Percentiles rank a stretch among this genome's conserved stretches.
phyloP scores from a whole-genome alignment of 2,888 invertebrate genomes.

The Acanthosoma haemorrhoidale region DNA sequence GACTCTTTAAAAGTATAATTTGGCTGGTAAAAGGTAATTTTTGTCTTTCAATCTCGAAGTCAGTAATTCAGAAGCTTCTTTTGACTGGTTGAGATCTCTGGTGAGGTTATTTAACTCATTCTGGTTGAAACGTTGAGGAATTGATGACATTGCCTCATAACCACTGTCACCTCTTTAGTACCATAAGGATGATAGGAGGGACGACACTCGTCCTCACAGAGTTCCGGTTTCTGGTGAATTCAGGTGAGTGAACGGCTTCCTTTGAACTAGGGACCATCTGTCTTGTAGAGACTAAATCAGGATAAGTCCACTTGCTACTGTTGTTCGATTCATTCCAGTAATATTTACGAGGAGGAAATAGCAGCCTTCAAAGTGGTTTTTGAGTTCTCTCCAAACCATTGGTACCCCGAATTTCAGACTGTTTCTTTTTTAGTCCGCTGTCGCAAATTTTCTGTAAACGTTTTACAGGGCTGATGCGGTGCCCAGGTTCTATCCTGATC shows the following conservation, averaged over 20 bases:
- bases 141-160: neutral
- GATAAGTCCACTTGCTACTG: too few relatives aligned
- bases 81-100: too few relatives aligned
- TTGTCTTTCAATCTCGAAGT: conserved; percentile 19
- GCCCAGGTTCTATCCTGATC: too few relatives aligned
- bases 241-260: neutral
- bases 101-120: too few relatives aligned
- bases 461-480: too few relatives aligned
- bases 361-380: neutral
- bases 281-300: conserved; percentile 8
- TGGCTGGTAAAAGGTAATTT: conserved; percentile 9
- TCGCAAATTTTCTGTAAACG: too few relatives aligned
- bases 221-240: neutral
- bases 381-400: neutral
- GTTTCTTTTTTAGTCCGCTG: neutral
- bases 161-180: neutral
- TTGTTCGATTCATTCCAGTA: neutral
- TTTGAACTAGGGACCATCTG: neutral
- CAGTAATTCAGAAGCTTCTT: conserved; percentile 21
- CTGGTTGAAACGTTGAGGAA: too few relatives aligned
- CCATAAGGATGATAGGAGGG: too few relatives aligned
- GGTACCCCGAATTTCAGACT: neutral
- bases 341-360: neutral
- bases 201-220: conserved; percentile 1
- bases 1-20: conserved; percentile 9